phyloP scores from a whole-genome alignment of 2,797 vertebrate species.

The Natrix natrix region DNA sequence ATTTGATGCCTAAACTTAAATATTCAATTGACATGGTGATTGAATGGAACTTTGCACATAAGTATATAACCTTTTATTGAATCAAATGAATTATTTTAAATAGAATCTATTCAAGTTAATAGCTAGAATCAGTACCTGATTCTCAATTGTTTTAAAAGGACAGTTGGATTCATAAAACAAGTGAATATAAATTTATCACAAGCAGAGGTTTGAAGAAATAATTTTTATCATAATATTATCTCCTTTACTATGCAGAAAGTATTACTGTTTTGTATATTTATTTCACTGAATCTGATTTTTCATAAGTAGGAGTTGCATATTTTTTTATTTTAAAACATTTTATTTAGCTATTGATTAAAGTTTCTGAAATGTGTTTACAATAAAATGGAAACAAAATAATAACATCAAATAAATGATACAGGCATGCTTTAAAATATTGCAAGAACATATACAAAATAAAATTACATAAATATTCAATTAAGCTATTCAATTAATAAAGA shows the following conservation, averaged over 20 bases:
- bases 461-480: background rate
- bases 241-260: constrained; percentile 7
- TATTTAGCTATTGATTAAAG: background rate
- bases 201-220: background rate
- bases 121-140: background rate
- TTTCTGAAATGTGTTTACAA: background rate
- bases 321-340: background rate
- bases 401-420: background rate
- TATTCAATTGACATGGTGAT: background rate
- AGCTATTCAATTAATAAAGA: background rate
- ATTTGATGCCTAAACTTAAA: background rate
- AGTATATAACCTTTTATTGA: background rate
- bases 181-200: background rate
- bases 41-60: background rate
- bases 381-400: background rate
- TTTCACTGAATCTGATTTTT: constrained; percentile 9
- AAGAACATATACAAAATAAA: background rate
- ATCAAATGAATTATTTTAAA: background rate
- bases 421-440: background rate
- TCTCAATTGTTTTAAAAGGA: background rate
- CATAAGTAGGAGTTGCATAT: background rate
- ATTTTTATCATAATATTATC: background rate
- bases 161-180: constrained; percentile 10
- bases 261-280: constrained; percentile 17
- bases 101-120: background rate